phyloP scores from a whole-genome alignment of 2,113 vertebrate species.

The Callionymus lyra region DNA sequence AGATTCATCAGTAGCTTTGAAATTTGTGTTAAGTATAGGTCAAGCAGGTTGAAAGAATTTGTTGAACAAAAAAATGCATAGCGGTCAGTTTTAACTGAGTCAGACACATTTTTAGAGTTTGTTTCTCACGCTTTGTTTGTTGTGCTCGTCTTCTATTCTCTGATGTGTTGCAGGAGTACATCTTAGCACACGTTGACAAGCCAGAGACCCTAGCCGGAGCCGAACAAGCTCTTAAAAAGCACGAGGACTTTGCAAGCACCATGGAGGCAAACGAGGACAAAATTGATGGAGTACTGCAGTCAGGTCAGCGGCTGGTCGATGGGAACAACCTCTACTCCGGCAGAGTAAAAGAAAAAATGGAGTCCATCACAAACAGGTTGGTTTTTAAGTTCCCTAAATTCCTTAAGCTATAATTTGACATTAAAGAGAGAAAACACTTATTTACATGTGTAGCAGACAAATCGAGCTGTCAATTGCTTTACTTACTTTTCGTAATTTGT shows the following conservation, averaged over 20 bases:
- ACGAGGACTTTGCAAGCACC: conserved; percentile 77
- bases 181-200: conserved; percentile 76
- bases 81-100: too few relatives aligned
- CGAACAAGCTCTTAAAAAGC: conserved; percentile 76
- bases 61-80: too few relatives aligned
- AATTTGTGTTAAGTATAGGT: too few relatives aligned
- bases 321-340: conserved; percentile 77
- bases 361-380: conserved; percentile 77
- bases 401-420: too few relatives aligned
- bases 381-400: not conserved
- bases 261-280: conserved; percentile 84
- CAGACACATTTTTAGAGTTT: not conserved
- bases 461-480: too few relatives aligned
- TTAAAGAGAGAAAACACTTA: too few relatives aligned
- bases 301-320: conserved; percentile 73
- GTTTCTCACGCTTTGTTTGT: not conserved
- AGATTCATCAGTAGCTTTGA: too few relatives aligned
- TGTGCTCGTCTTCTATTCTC: not conserved
- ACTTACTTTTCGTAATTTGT: too few relatives aligned
- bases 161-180: conserved; percentile 77
- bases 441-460: too few relatives aligned
- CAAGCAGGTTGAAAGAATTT: too few relatives aligned
- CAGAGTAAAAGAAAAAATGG: conserved; percentile 81
- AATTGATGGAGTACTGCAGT: conserved; percentile 64
- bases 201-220: conserved; percentile 79